A percentile compares a stretch with the other conserved stretches of the same genome.
phyloP scores from a whole-genome alignment of 2,797 vertebrate species.

The Eremophila alpestris region DNA sequence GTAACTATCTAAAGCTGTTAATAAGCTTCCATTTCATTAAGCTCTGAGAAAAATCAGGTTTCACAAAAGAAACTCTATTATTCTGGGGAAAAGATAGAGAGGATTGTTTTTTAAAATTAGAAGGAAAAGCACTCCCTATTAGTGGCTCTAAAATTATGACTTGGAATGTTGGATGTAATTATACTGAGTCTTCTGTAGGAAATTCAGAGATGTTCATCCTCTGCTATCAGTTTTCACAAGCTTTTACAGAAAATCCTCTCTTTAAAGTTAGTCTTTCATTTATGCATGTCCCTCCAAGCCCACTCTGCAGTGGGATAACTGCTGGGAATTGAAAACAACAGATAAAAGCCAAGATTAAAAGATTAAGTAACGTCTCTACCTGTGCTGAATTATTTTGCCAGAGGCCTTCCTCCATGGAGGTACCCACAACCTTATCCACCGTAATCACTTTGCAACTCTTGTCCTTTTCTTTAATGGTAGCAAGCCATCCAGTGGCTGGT shows the following conservation, averaged over 20 bases:
- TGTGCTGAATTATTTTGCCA: conserved; percentile 34
- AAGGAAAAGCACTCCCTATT: neutral
- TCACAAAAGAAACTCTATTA: neutral
- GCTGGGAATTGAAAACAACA: conserved; percentile 12
- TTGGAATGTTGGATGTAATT: neutral
- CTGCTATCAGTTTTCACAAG: conserved; percentile 1
- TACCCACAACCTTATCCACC: conserved; percentile 46
- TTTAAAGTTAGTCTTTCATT: conserved; percentile 42
- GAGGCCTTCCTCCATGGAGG: conserved; percentile 52
- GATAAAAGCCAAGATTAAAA: conserved; percentile 42
- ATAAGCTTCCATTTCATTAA: neutral
- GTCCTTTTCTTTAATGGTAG: conserved; percentile 51
- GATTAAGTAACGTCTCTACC: conserved; percentile 16
- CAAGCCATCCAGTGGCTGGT: conserved; percentile 82
- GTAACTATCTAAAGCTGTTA: neutral
- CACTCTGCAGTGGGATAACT: neutral
- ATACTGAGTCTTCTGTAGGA: neutral
- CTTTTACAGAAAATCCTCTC: conserved; percentile 56
- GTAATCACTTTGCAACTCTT: conserved; percentile 54
- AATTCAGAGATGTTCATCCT: neutral
- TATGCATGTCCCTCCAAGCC: neutral
- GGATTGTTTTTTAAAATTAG: neutral
- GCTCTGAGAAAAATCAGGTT: neutral
- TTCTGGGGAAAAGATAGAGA: neutral
- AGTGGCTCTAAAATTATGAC: neutral